Conservation (phyloP, 2,888 invertebrate species). For the Ganaspis brasiliensis region DNA sequence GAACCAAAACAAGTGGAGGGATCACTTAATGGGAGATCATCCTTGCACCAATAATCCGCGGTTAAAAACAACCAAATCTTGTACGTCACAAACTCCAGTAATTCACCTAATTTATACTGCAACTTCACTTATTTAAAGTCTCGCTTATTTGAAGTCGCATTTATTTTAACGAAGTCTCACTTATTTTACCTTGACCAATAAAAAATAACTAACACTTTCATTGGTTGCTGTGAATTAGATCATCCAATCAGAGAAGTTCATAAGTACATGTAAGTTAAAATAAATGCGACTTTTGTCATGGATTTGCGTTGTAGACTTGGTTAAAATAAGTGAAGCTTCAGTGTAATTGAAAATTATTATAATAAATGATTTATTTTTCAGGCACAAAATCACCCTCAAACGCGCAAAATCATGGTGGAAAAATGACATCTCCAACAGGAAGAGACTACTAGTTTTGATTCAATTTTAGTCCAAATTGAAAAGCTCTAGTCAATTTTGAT, state of each 20-base stretch:
- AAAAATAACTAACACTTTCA: too few species aligned
- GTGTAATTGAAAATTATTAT: neutral
- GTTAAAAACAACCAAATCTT: conserved; percentile 73
- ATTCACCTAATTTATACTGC: too few species aligned
- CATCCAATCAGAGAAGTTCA: too few species aligned
- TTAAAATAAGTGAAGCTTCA: too few species aligned
- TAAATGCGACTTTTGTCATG: too few species aligned
- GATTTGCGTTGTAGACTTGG: too few species aligned
- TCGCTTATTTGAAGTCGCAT: too few species aligned
- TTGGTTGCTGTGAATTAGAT: too few species aligned
- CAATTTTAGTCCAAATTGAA: conserved; percentile 62
- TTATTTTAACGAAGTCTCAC: too few species aligned
- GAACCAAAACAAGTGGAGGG: conserved; percentile 91
- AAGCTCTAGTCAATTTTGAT: conserved; percentile 66
- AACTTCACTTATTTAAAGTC: too few species aligned
- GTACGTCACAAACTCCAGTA: conserved; percentile 64
- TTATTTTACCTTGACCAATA: too few species aligned
- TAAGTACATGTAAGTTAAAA: too few species aligned
- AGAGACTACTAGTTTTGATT: conserved; percentile 74
- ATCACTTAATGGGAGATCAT: conserved; percentile 87
- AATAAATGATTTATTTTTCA: conserved; percentile 54
- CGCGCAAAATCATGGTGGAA: conserved; percentile 74
- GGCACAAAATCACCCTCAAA: conserved; percentile 78
- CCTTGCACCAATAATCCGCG: conserved; percentile 78
- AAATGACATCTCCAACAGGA: conserved; percentile 76